Base-by-base conservation (phyloP, 1,140 invertebrate species). In the Subanguina moxae region DNA sequence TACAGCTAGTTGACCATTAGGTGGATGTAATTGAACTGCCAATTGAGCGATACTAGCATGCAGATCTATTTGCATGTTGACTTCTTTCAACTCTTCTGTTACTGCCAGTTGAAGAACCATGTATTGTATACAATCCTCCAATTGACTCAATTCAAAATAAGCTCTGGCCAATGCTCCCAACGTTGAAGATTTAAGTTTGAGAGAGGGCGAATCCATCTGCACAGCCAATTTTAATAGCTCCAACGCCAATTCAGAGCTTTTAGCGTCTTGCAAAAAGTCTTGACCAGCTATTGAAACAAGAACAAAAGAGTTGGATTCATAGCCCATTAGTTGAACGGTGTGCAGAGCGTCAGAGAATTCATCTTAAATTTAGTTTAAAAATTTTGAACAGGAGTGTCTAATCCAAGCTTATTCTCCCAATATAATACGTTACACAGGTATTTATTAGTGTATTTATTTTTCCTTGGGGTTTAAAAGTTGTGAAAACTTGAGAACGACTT, bases 251-350 rank as follows among this genome's bases (percentile, higher is more conserved):
- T 13, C 17, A 27, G 21, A 25, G 27, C 48, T n/a, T 43, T 56
- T 13, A 27, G 30, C 19, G 3, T 38, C 11, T 8, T 25, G 19
- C 46, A 64, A 52, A 30, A 64, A 64, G 30, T 64, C 30, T 30
- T 64, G 63, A 23, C 63, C 63, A 56, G 56, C 30, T 25, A 64
- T 48, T 28, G 63, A 64, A 25, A 64, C 48, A 30, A 48, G 46
- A 56, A 64, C 63, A 56, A 64, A 64, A 30, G 30, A 48, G 38
- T 28, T 52, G 23, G 17, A 42, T 25, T 64, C 63, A 30, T 52
- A 56, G 46, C 32, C 43, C 27, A 64, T 30, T 27, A 21, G 43
- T 64, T 64, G 46, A n/a, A 64, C 30, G 19, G 28, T 28, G 5
- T 64, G 28, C 8, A 42, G 56, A 52, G 46, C 46, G 19, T 45